Evolutionary conservation across 2,797 vertebrate genomes (phyloP), one percentile per base, ranked within the genome.

Genomic region (Amphiprion clarkii): DNA sequence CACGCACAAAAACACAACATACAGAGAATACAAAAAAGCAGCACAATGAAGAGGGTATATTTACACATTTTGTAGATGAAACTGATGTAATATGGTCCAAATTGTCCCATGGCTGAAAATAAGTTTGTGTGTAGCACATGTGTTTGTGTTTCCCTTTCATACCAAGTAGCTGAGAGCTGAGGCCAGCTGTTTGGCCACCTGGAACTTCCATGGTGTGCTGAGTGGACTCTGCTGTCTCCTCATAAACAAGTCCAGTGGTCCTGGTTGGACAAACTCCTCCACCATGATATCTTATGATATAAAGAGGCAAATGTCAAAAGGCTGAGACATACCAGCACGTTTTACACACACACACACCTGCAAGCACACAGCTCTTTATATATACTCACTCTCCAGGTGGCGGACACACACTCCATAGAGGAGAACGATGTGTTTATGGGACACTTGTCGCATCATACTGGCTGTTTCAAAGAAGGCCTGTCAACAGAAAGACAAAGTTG

Each of bases 381-480:
- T 58, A 44, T n/a, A 96, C 98, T 98, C 92, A 99, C 98, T 99
- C 72, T 99, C 98, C 70, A 96, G 93, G 0, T 98, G 95, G 0
- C 96, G 96, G 46, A 99, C 97, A 82, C 98, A 99, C 79, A 99
- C 95, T 0, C 98, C 98, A 0, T 98, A 97, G 33, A 99, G 96
- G 14, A 98, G 94, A 74, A 96, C 97, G 0, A 99, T 99, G 93
- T 99, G 98, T 81, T 98, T 99, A 84, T 99, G 97, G 46, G 97
- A 98, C 73, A 99, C 96, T 73, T 99, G 98, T 10, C 96, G 94
- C 98, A 99, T 99, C 96, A 97, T 98, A 81, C 98, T 99, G 61
- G 98, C 98, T 0, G 98, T 97, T 93, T 99, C 98, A 36, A 99
- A 99, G 90, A 99, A 99, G 0, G 97, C 97, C 98, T 99, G 89